Evolutionary conservation across 2,888 invertebrate species (phyloP), one percentile per base, ranked within the genome.

Genomic region (Choristoneura rosaceana): DNA sequence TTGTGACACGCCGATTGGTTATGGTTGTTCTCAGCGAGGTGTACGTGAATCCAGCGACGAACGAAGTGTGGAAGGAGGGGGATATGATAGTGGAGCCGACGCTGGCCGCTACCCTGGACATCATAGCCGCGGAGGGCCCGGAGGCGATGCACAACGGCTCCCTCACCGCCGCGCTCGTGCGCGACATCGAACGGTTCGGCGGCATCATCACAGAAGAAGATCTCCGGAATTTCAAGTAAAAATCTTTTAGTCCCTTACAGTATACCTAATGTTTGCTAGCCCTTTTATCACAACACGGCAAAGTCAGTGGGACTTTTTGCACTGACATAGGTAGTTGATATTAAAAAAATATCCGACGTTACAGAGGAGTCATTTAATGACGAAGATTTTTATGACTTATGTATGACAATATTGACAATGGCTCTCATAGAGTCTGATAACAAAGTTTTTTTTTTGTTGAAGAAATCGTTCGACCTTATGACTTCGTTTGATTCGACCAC

Each of bases 171-270:
- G 87, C 90, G 71, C 95, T 98, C 80, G 95, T 96, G 60, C 82
- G 93, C 69, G 98, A 98, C 84, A 95, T 98, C 34, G 86, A 93
- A 79, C 89, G 87, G 0, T 91, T 95, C 74, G 97, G 97, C 64
- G 98, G 98, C 43, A 97, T 97, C 73, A 95, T 99, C 64, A 97
- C 96, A 0, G 95, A 95, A 79, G 95, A 97, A 68, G 99, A 99
- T 88, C 94, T 99, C 82, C 89, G 89, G 75, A 93, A 95, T 77
- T 99, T 96, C 92, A 94, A 87, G 98, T 97, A 65, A 76, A 10
- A 25, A 10, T 12, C 9, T 2, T 15, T 9, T 15, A 15, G n/a
- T 17, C 8, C 15, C 3, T 52, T 15, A 17, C 9, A 25, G 25
- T 47, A 47, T 14, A 47, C 0, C 12, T 43, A 12, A 25, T 43